Evolutionary conservation across 2,888 invertebrate species (phyloP).

Genomic region (Agapetus fuscipes): DNA sequence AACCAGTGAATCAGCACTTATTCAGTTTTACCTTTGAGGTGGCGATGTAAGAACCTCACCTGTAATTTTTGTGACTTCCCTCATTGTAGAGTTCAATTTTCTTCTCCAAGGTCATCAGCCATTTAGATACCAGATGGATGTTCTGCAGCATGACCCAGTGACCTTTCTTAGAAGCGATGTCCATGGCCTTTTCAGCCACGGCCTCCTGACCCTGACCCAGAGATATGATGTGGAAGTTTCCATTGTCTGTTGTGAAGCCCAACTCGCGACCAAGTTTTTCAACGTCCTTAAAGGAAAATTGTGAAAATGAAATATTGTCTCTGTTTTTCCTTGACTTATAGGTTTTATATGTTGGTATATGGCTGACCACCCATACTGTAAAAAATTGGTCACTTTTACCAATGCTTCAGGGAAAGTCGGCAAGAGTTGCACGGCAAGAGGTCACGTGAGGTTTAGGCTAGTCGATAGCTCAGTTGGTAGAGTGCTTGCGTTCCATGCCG

Average conservation of each 20-base stretch:
- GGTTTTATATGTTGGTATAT: too few species aligned
- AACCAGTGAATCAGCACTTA: too few species aligned
- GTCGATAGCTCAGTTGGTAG: too few species aligned
- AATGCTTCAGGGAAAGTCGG: too few species aligned
- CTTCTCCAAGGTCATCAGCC: slow-evolving; percentile 84
- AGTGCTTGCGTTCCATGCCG: too few species aligned
- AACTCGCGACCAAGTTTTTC: slow-evolving; percentile 75
- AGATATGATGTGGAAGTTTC: slow-evolving; percentile 88
- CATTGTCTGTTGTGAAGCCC: slow-evolving; percentile 68
- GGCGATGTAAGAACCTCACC: slow-evolving; percentile 28
- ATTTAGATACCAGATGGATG: slow-evolving; percentile 82
- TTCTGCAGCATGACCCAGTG: slow-evolving; percentile 94
- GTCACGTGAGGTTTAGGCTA: too few species aligned
- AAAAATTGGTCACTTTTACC: too few species aligned
- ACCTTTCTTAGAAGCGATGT: slow-evolving; percentile 61
- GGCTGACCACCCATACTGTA: too few species aligned
- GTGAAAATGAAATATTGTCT: too few species aligned
- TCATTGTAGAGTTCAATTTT: slow-evolving; percentile 76
- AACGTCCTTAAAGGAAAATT: slow-evolving; percentile 52
- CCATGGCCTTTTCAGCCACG: slow-evolving; percentile 83
- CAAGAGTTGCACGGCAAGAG: too few species aligned
- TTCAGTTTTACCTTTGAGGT: too few species aligned
- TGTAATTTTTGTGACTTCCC: slow-evolving; percentile 52
- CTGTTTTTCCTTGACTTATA: neutral
- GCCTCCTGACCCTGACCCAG: slow-evolving; percentile 91